phyloP scores from a whole-genome alignment of 64 coral and sea anemone genomes.

The Montipora sp. region DNA sequence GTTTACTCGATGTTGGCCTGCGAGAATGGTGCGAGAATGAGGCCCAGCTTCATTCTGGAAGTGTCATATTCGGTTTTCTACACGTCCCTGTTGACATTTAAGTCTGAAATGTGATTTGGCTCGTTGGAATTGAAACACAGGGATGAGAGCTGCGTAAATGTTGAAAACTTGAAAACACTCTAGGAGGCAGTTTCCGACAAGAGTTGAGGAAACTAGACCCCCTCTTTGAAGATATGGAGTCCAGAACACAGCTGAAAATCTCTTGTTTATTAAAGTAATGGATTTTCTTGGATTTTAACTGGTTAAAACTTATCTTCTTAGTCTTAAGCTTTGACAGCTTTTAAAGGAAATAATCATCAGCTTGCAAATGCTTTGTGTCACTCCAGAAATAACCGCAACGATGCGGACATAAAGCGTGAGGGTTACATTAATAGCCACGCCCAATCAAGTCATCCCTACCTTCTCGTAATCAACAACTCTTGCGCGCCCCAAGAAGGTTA shows the following conservation, averaged over 20 bases:
- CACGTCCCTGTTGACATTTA: not conserved
- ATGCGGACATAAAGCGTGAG: not conserved
- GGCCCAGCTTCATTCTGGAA: not conserved
- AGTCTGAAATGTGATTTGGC: not conserved
- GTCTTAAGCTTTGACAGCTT: constrained; percentile 50
- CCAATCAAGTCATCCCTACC: not conserved
- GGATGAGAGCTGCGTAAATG: too few relatives aligned
- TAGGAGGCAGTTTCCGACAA: not conserved
- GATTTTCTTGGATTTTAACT: constrained; percentile 43
- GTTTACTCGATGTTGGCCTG: not conserved
- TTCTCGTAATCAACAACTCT: not conserved
- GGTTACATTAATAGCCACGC: not conserved
- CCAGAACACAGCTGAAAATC: not conserved
- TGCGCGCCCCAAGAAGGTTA: too few relatives aligned
- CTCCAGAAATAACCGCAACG: not conserved
- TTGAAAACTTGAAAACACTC: not conserved
- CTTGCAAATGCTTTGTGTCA: constrained; percentile 21
- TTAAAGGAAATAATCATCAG: constrained; percentile 20
- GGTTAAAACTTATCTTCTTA: constrained; percentile 51
- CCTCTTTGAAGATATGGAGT: constrained; percentile 17
- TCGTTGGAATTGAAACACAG: not conserved
- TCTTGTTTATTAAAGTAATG: constrained; percentile 38
- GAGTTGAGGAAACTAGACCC: not conserved
- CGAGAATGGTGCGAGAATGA: not conserved
- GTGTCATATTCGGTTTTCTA: not conserved